A percentile compares a stretch with the other conserved stretches of the same genome.
Evolutionary conservation across 2,797 vertebrate genomes (phyloP).

Genomic region (Pipistrellus nathusii): DNA sequence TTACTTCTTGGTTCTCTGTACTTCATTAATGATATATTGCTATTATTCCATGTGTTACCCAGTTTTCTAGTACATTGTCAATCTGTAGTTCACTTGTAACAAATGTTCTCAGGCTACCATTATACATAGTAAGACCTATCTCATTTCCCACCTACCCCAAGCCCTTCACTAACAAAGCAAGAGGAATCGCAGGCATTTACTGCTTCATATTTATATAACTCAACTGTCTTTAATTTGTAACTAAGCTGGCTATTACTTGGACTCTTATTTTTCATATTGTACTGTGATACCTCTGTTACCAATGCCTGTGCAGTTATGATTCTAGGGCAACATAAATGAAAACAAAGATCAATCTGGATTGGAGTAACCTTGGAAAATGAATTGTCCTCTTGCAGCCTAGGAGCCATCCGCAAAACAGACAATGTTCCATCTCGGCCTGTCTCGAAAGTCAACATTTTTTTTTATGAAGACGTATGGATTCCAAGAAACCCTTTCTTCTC

Average conservation of each 20-base stretch:
- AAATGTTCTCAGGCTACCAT: background rate
- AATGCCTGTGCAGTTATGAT: background rate
- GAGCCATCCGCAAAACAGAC: background rate
- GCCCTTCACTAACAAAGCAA: background rate
- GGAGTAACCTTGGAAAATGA: constrained; percentile 1
- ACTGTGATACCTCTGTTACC: background rate
- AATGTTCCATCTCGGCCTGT: background rate
- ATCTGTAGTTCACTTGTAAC: background rate
- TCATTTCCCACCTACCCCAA: background rate
- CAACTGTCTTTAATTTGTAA: background rate
- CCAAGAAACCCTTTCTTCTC: constrained; percentile 55
- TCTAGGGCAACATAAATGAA: constrained; percentile 4
- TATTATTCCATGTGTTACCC: background rate
- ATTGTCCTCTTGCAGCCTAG: background rate
- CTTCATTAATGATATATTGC: background rate
- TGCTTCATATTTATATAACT: background rate
- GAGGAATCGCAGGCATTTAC: background rate
- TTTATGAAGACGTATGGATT: constrained; percentile 68
- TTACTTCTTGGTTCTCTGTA: background rate
- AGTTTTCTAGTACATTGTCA: background rate
- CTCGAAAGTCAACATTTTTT: constrained; percentile 42
- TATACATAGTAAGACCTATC: background rate
- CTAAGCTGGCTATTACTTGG: background rate
- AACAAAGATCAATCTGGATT: background rate
- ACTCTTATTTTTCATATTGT: background rate